Conservation (phyloP, 2,113 vertebrate species). For the Perca schrenkii region DNA sequence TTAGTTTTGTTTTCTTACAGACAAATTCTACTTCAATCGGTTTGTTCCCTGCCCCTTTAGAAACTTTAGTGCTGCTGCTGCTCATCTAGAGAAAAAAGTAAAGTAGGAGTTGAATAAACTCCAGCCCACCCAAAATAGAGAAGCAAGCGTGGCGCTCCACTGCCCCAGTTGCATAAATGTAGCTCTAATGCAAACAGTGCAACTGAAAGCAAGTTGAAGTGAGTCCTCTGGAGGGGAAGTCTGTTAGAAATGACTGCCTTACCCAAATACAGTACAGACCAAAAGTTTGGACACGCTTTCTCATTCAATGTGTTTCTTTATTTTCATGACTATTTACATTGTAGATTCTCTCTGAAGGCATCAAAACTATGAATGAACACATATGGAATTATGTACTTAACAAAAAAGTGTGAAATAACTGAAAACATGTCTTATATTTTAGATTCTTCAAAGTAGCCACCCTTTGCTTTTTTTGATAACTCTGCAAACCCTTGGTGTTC, state of each 20-base stretch:
- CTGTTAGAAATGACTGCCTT: constrained; percentile 16
- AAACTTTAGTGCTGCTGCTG: neutral
- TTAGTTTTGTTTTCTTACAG: neutral
- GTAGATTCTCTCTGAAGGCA: no score
- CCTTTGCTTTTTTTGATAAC: no score
- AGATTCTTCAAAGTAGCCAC: no score
- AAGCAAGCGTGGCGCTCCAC: constrained; percentile 23
- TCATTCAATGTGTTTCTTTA: no score
- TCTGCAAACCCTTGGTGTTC: no score
- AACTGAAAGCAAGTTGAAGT: constrained; percentile 18
- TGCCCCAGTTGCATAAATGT: constrained; percentile 65
- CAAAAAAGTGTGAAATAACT: no score
- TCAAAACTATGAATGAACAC: no score
- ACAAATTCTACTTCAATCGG: neutral
- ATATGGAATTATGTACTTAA: no score
- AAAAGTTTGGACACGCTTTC: no score
- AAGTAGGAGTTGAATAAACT: constrained; percentile 34
- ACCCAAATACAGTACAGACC: constrained; percentile 3
- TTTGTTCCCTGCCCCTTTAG: neutral
- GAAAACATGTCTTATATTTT: no score
- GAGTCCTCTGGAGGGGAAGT: constrained; percentile 15
- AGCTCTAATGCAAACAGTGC: constrained; percentile 26
- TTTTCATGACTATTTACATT: no score
- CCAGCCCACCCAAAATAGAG: constrained; percentile 53
- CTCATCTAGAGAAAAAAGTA: constrained; percentile 17